Evolutionary conservation across 2,113 vertebrate genomes (phyloP).

Genomic region (Notarius lentiginosus): DNA sequence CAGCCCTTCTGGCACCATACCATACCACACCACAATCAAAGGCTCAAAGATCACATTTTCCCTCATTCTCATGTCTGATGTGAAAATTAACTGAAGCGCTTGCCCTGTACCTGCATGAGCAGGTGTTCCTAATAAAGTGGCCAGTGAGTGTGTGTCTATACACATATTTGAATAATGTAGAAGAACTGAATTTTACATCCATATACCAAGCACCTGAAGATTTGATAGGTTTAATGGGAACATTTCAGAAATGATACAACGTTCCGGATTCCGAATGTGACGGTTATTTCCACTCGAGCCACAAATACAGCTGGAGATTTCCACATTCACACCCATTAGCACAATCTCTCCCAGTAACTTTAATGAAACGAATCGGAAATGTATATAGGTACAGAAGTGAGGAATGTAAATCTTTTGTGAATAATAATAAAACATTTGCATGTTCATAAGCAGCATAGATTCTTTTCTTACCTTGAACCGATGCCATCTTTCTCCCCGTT

Average conservation of each 20-base stretch:
- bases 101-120: too few species aligned
- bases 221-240: neutral
- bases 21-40: too few species aligned
- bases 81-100: too few species aligned
- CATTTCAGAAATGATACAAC: neutral
- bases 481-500: neutral
- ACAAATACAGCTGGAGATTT: neutral
- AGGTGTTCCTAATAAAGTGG: too few species aligned
- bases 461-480: constrained; percentile 20
- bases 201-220: neutral
- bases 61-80: too few species aligned
- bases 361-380: neutral
- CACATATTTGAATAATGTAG: too few species aligned
- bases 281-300: neutral
- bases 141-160: too few species aligned
- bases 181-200: neutral
- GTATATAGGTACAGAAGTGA: neutral
- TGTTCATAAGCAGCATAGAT: neutral
- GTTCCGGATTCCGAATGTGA: neutral
- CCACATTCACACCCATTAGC: neutral
- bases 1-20: too few species aligned
- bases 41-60: too few species aligned
- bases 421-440: neutral
- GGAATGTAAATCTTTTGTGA: neutral
- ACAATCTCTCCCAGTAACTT: neutral